Percentiles rank a stretch among this genome's conserved stretches.
These are phyloP conservation scores for Ectropis crepuscularia DNA, from an alignment of 2,888 invertebrate genomes.

Conservation along the genomic window DNA sequence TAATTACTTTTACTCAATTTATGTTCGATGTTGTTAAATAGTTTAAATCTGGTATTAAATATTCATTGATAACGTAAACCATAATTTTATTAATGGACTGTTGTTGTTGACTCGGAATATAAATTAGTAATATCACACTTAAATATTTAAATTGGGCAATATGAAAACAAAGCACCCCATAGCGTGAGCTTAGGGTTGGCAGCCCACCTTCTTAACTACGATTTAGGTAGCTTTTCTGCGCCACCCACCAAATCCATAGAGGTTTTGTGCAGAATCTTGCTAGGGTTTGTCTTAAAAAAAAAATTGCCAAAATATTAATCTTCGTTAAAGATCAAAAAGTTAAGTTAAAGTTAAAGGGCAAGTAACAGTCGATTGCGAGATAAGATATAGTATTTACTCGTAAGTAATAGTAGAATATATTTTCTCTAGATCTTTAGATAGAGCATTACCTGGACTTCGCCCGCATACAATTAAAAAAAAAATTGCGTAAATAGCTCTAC, in stretches of 20 bases:
- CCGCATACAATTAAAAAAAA: too few relatives aligned
- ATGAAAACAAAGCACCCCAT: constrained; percentile 20
- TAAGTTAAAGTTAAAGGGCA: too few relatives aligned
- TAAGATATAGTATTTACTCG: too few relatives aligned
- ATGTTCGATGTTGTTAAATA: too few relatives aligned
- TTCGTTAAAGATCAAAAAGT: neutral
- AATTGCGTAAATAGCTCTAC: too few relatives aligned
- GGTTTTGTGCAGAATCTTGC: neutral
- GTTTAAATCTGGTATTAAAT: too few relatives aligned
- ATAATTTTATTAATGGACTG: neutral
- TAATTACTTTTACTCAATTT: too few relatives aligned
- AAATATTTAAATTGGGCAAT: constrained; percentile 25
- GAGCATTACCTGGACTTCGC: too few relatives aligned
- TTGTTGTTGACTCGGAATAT: constrained; percentile 1
- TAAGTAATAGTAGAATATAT: too few relatives aligned
- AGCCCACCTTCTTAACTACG: constrained; percentile 13
- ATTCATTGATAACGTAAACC: too few relatives aligned
- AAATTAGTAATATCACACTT: constrained; percentile 19
- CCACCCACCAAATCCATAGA: constrained; percentile 4
- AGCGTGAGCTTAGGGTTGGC: constrained; percentile 23
- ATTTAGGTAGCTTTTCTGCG: constrained; percentile 8
- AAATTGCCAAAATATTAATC: neutral
- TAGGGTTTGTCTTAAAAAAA: constrained; percentile 1
- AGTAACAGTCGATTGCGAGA: too few relatives aligned
- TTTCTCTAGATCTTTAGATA: too few relatives aligned